Evolutionary conservation across 2,888 invertebrate species (phyloP), one percentile per base, ranked within the genome.

Genomic region (Stenodema calcarata): DNA sequence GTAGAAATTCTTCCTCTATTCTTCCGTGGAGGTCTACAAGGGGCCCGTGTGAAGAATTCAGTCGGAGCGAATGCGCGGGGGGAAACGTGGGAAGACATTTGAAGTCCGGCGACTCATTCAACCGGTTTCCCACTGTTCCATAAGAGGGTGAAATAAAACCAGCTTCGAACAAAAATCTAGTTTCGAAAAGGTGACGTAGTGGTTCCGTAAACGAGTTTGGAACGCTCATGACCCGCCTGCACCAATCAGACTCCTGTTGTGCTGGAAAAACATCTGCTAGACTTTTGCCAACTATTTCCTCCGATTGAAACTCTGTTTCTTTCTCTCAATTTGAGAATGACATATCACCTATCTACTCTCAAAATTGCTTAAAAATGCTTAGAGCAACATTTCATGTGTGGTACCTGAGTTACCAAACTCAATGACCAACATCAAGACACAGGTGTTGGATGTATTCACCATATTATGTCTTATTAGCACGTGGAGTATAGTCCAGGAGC

Each of bases 111-210:
- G 28, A 28, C 73, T 35, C 73, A 73, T 73, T 73, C 73, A 73
- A 73, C 73, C 73, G 73, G 73, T 73, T 73, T 35, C 73, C 16
- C 16, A 14, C 73, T 73, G 73, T 73, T 73, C 73, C 73, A 35
- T 73, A 73, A 73, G 73, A 73, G 73, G 73, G 73, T 73, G 73
- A 35, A 73, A 73, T 73, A 73, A 73, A 78, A 78, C 47, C 78
- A 44, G 80, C 80, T 80, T 54, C 12, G 30, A 27, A 78, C 75
- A 30, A 75, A 75, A 75, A 75, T 41, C 18, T 18, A 18, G 35
- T 75, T 75, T 75, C 75, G 30, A 30, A 75, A 35, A 75, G 75
- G 75, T 62, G 62, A 62, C 62, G 62, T 62, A 62, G 62, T 62
- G 62, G 62, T 18, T 62, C 62, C 6, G 23, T 62, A 23, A 62